Conservation (phyloP, 2,888 invertebrate genomes). For the Neria commutata region DNA sequence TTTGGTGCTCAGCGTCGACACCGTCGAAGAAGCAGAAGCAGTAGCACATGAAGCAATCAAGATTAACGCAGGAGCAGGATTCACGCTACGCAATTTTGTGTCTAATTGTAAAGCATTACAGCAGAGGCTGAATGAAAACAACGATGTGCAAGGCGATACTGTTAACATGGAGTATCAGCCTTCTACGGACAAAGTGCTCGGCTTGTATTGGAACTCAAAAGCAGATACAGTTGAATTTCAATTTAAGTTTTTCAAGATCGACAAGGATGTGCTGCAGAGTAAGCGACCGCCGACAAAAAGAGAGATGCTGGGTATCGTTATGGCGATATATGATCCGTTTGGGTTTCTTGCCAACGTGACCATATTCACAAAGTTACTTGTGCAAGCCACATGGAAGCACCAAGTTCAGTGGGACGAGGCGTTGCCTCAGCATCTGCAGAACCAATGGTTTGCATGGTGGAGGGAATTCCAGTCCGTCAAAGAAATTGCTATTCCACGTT, state of each 20-base stretch:
- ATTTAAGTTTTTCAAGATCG: conserved; percentile 16
- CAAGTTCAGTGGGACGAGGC: no score
- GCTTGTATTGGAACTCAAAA: conserved; percentile 24
- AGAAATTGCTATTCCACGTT: no score
- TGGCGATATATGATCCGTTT: conserved; percentile 40
- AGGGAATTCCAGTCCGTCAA: no score
- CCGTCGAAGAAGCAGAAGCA: conserved; percentile 43
- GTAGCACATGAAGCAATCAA: no score
- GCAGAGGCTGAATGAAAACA: neutral
- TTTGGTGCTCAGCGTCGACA: conserved; percentile 34
- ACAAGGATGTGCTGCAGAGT: conserved; percentile 13
- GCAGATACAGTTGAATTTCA: conserved; percentile 29
- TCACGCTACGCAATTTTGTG: conserved; percentile 30
- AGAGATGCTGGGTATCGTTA: conserved; percentile 31
- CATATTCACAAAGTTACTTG: conserved; percentile 12
- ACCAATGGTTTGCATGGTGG: neutral
- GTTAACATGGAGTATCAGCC: neutral
- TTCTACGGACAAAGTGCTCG: conserved; percentile 21
- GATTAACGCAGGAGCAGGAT: no score
- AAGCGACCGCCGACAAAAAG: conserved; percentile 31
- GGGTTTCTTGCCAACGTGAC: conserved; percentile 34
- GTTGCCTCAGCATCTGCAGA: no score
- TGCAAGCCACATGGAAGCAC: conserved; percentile 13
- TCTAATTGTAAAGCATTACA: conserved; percentile 11
- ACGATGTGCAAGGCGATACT: neutral